Evolutionary conservation across 2,888 invertebrate species (phyloP).

Genomic region (Dasysyrphus tricinctus): DNA sequence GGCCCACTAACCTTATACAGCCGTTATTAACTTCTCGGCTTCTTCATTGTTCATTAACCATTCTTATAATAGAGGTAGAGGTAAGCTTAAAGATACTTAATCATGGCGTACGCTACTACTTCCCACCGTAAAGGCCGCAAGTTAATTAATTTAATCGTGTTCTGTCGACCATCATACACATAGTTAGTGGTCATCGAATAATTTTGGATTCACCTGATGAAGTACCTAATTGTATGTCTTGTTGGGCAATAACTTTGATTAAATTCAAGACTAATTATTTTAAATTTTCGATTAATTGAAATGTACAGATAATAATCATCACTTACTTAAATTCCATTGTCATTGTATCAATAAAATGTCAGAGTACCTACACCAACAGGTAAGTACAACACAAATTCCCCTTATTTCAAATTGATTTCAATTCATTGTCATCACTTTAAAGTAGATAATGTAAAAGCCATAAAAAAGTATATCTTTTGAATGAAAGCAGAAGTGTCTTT

Average conservation of each 20-base stretch:
- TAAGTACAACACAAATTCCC: background rate
- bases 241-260: constrained; percentile 1
- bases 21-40: constrained; percentile 11
- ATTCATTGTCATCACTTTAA: background rate
- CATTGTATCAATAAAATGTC: background rate
- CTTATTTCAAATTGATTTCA: background rate
- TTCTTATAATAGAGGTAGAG: constrained; percentile 2
- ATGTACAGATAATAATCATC: background rate
- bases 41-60: background rate
- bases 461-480: background rate
- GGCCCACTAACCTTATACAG: background rate
- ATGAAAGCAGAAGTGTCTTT: constrained; percentile 5
- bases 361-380: background rate
- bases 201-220: background rate
- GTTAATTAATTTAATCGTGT: constrained; percentile 26
- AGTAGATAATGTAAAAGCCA: background rate
- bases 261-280: constrained; percentile 5
- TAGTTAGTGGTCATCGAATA: background rate
- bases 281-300: background rate
- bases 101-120: constrained; percentile 3
- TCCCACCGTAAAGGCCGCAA: constrained; percentile 12
- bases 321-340: background rate
- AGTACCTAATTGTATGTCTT: background rate
- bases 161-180: background rate
- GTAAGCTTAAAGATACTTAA: constrained; percentile 16